A percentile compares a stretch with the other conserved stretches of the same genome.
Conservation (phyloP, 2,888 invertebrate genomes). For the Neoitamus cyanurus region DNA sequence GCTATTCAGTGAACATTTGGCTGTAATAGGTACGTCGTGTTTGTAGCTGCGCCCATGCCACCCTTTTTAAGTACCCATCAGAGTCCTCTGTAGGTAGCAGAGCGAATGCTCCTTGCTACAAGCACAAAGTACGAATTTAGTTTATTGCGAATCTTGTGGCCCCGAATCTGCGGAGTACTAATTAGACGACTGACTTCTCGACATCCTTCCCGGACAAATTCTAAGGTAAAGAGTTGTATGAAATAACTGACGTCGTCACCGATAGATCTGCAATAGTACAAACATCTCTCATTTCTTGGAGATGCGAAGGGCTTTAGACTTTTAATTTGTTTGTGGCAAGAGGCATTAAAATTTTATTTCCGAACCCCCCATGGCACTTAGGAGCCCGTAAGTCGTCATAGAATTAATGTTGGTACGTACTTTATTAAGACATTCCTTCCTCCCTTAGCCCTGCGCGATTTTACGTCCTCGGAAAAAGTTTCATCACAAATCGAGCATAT, state of each 20-base stretch:
- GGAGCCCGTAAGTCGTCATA: background rate
- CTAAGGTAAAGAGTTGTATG: background rate
- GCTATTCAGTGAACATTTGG: background rate
- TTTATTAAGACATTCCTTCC: background rate
- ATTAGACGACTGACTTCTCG: background rate
- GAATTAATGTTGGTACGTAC: background rate
- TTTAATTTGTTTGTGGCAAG: conserved; percentile 5
- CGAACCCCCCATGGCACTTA: background rate
- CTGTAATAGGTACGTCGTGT: background rate
- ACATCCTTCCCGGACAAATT: background rate
- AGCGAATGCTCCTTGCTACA: background rate
- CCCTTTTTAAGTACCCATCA: background rate
- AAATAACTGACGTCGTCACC: background rate
- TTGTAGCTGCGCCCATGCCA: background rate
- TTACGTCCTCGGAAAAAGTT: background rate
- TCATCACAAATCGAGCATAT: conserved; percentile 3
- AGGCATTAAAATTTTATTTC: background rate
- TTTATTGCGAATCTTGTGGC: background rate
- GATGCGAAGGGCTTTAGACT: background rate
- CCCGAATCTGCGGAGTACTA: background rate
- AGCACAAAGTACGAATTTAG: background rate
- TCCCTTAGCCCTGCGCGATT: background rate
- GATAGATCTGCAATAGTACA: background rate
- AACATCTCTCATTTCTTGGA: background rate
- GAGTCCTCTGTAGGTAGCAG: background rate